Evolutionary conservation across 2,888 invertebrate genomes (phyloP).

Genomic region (Strigamia transsilvanica): DNA sequence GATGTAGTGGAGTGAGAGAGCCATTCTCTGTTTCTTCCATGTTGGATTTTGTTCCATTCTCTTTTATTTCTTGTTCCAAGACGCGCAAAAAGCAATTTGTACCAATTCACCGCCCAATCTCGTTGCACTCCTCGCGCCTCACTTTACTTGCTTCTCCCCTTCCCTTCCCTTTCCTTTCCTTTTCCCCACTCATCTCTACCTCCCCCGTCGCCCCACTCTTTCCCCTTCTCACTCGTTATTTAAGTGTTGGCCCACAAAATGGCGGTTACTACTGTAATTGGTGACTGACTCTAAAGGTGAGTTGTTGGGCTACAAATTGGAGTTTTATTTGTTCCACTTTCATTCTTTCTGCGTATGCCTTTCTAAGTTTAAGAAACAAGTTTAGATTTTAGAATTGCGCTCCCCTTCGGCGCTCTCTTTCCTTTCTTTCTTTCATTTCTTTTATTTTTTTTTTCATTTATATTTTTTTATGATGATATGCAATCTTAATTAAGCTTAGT

Average conservation of each 20-base stretch:
- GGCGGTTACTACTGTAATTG: conserved; percentile 45
- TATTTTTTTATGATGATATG: too few species aligned
- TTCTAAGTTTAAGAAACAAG: neutral
- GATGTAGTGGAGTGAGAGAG: conserved; percentile 45
- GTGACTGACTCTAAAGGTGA: conserved; percentile 49
- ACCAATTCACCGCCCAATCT: conserved; percentile 53
- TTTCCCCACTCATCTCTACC: conserved; percentile 46
- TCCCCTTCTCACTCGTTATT: conserved; percentile 49
- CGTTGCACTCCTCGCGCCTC: conserved; percentile 46
- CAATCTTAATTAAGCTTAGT: too few species aligned
- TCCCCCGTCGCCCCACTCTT: conserved; percentile 39
- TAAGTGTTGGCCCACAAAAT: conserved; percentile 49
- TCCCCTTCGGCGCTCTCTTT: too few species aligned
- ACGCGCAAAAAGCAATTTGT: conserved; percentile 53
- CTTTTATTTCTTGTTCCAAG: conserved; percentile 49
- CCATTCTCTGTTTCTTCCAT: conserved; percentile 47
- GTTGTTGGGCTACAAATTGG: conserved; percentile 48
- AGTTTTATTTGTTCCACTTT: conserved; percentile 39
- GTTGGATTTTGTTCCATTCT: conserved; percentile 49
- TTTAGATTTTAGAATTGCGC: neutral
- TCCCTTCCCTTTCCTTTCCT: conserved; percentile 39
- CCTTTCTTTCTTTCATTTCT: too few species aligned
- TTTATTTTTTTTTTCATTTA: too few species aligned
- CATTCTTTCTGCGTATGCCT: neutral
- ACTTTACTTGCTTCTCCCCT: conserved; percentile 25